Percentiles rank a stretch among this genome's conserved stretches.
These are phyloP conservation scores for Hydroisotoma schaefferi DNA, from an alignment of 2,888 invertebrate species.

Conservation along the genomic window DNA sequence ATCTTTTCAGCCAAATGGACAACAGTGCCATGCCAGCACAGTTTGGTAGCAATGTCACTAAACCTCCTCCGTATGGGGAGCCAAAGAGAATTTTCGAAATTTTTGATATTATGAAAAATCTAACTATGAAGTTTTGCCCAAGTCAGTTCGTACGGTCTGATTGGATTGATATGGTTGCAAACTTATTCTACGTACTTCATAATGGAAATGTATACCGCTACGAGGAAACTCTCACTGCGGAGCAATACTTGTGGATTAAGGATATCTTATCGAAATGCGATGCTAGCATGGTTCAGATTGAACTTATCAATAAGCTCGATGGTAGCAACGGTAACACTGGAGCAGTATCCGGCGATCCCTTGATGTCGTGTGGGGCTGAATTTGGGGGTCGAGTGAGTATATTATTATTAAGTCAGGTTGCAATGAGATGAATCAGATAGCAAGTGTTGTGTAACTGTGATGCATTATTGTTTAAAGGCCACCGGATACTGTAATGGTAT, in stretches of 20 bases:
- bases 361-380: too few species aligned
- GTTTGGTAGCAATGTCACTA: neutral
- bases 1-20: conserved; percentile 29
- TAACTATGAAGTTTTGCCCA: conserved; percentile 30
- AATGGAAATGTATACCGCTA: conserved; percentile 37
- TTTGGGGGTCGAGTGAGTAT: too few species aligned
- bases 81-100: conserved; percentile 38
- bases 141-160: conserved; percentile 23
- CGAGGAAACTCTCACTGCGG: conserved; percentile 29
- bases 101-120: conserved; percentile 37
- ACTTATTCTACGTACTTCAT: conserved; percentile 38
- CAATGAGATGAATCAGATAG: too few species aligned
- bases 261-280: conserved; percentile 33
- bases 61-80: conserved; percentile 18
- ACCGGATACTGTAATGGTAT: conserved; percentile 26
- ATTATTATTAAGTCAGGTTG: too few species aligned
- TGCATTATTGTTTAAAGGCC: conserved; percentile 16
- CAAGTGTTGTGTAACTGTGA: too few species aligned
- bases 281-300: neutral
- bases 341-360: too few species aligned
- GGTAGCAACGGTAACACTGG: neutral
- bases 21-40: neutral
- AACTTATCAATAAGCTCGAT: neutral
- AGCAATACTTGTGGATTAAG: conserved; percentile 38
- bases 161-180: conserved; percentile 34